These are phyloP conservation scores for Thera britannica DNA, from an alignment of 2,888 invertebrate species.

Conservation along the genomic window DNA sequence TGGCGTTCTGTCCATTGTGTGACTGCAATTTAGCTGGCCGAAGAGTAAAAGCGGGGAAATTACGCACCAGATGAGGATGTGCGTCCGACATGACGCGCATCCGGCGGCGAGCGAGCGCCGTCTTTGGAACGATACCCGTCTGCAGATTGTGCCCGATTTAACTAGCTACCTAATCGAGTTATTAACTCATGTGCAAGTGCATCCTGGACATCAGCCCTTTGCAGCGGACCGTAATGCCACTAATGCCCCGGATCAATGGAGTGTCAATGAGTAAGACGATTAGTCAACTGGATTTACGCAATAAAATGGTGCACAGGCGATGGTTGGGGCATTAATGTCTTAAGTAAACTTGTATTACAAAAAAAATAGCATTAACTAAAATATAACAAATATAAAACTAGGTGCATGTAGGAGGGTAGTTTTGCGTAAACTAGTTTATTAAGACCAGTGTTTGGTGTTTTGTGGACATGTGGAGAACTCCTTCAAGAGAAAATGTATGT, in stretches of 20 bases:
- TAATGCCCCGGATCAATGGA: constrained; percentile 22
- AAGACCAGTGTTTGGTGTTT: no score
- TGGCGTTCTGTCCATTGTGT: constrained; percentile 54
- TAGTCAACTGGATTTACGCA: constrained; percentile 9
- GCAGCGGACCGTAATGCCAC: constrained; percentile 33
- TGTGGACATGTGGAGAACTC: no score
- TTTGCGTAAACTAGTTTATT: no score
- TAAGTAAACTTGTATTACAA: no score
- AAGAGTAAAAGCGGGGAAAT: constrained; percentile 69
- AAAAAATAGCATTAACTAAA: no score
- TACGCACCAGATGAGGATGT: constrained; percentile 73
- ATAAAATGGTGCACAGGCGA: neutral
- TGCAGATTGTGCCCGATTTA: constrained; percentile 56
- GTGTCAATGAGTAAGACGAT: constrained; percentile 21
- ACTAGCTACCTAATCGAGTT: constrained; percentile 51
- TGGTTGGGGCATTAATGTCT: neutral
- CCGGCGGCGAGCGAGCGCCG: constrained; percentile 64
- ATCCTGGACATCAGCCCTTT: constrained; percentile 40
- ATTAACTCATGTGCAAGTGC: constrained; percentile 42
- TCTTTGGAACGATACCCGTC: constrained; percentile 60
- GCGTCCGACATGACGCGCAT: constrained; percentile 76
- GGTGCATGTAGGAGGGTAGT: no score
- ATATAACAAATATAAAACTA: no score
- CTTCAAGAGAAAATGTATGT: no score
- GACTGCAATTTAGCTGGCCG: constrained; percentile 50